Conservation (phyloP, 2,113 vertebrate genomes). For the Furnarius figulus region DNA sequence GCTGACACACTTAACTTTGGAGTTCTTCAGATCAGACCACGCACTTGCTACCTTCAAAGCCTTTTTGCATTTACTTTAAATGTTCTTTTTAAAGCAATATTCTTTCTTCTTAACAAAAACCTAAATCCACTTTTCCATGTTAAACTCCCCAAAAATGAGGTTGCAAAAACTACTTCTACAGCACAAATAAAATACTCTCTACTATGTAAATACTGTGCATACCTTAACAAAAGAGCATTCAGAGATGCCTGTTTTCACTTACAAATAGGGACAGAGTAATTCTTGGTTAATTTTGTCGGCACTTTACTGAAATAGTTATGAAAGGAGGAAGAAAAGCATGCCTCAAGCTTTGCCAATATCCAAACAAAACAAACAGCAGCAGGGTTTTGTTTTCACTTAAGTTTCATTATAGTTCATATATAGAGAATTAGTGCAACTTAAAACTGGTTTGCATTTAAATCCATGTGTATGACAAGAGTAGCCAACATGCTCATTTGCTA, state of each 20-base stretch:
- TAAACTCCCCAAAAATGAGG: background rate
- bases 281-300: constrained; percentile 33
- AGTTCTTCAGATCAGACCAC: background rate
- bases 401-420: constrained; percentile 54
- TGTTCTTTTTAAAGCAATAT: background rate
- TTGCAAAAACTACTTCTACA: background rate
- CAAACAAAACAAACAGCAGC: constrained; percentile 66
- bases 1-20: background rate
- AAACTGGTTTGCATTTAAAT: constrained; percentile 48
- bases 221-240: background rate
- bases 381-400: constrained; percentile 60
- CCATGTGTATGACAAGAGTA: constrained; percentile 12
- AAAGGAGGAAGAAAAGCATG: constrained; percentile 4
- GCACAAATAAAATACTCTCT: background rate
- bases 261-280: background rate
- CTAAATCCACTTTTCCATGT: background rate
- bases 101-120: background rate
- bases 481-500: background rate
- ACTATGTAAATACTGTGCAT: background rate
- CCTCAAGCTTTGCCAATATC: constrained; percentile 27
- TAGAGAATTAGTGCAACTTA: constrained; percentile 45
- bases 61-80: background rate
- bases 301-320: constrained; percentile 39
- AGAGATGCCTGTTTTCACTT: constrained; percentile 43
- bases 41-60: background rate